phyloP scores from a whole-genome alignment of 2,888 invertebrate genomes.

The Apantesis nais region DNA sequence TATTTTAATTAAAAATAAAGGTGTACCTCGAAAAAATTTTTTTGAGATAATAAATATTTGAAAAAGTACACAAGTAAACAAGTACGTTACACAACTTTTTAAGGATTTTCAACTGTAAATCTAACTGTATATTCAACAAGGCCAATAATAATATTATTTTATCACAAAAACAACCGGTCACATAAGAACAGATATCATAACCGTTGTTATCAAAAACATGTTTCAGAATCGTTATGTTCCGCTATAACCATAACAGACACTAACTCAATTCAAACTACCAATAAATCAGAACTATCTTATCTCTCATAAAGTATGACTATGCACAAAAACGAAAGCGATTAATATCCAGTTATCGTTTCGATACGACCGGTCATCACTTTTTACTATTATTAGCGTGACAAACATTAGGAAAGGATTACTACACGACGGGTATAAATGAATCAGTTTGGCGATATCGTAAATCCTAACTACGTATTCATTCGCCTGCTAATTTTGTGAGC shows the following conservation, averaged over 20 bases:
- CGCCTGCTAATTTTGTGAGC: background rate
- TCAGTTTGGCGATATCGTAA: conserved; percentile 9
- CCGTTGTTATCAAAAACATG: background rate
- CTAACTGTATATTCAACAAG: too few species aligned
- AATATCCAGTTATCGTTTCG: conserved; percentile 38
- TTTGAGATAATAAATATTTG: too few species aligned
- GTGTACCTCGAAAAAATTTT: too few species aligned
- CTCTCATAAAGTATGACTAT: conserved; percentile 37
- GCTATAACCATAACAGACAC: background rate
- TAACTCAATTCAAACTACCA: conserved; percentile 17
- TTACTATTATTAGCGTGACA: conserved; percentile 27
- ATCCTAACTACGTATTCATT: conserved; percentile 12
- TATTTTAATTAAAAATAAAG: background rate
- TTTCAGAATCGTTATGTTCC: conserved; percentile 1
- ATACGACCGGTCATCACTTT: conserved; percentile 47
- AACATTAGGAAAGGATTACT: conserved; percentile 20
- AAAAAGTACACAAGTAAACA: too few species aligned
- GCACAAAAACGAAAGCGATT: conserved; percentile 49
- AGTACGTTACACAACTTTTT: too few species aligned
- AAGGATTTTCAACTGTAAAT: too few species aligned
- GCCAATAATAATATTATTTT: background rate
- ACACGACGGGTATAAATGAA: conserved; percentile 13
- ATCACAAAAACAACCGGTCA: background rate
- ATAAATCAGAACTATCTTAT: conserved; percentile 39
- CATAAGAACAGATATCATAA: background rate